Conservation (phyloP, 1,140 invertebrate genomes). For the Orchesella cincta region DNA sequence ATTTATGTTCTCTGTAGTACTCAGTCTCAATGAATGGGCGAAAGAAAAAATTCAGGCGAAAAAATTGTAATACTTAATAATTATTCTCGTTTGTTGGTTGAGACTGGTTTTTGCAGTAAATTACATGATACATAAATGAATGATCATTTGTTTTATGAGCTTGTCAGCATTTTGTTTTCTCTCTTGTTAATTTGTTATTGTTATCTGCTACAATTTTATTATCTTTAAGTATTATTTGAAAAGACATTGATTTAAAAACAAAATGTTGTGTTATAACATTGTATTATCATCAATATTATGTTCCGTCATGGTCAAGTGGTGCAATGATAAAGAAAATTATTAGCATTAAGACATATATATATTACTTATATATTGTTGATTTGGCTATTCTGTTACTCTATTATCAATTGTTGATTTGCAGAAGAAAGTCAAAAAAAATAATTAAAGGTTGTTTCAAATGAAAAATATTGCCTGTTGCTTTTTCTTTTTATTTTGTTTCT, state of each 20-base stretch:
- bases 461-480: too few species aligned
- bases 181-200: not conserved
- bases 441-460: too few species aligned
- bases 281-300: not conserved
- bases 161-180: not conserved
- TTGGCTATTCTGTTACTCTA: not conserved
- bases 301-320: not conserved
- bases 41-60: not conserved
- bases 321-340: slow-evolving; percentile 1
- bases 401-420: slow-evolving; percentile 10
- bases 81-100: not conserved
- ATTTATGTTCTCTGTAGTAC: too few species aligned
- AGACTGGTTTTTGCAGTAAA: not conserved
- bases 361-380: not conserved
- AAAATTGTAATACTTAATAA: not conserved
- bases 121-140: too few species aligned
- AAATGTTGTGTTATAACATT: not conserved
- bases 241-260: not conserved
- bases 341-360: not conserved
- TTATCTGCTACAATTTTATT: slow-evolving; percentile 13
- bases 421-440: not conserved
- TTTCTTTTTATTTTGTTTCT: not conserved
- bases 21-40: too few species aligned
- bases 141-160: too few species aligned
- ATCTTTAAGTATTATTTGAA: slow-evolving; percentile 21